These are phyloP conservation scores for Entelurus aequoreus DNA, from an alignment of 2,113 vertebrate genomes.

Conservation along the genomic window DNA sequence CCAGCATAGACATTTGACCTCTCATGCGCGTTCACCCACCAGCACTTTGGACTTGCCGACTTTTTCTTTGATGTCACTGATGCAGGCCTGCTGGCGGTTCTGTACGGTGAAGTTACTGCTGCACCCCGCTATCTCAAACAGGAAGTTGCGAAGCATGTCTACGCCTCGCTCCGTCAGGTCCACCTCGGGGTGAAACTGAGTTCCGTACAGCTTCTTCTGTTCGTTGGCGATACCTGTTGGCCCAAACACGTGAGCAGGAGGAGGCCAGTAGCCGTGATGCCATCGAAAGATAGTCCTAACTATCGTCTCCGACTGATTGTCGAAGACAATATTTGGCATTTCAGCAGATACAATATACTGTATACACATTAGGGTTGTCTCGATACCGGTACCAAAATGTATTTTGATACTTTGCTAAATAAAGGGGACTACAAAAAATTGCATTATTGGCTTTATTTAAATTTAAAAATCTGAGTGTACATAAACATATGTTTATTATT, in stretches of 20 bases:
- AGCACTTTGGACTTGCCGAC: conserved; percentile 92
- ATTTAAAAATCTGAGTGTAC: no score
- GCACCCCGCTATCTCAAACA: conserved; percentile 94
- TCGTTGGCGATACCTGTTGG: conserved; percentile 90
- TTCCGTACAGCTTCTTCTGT: conserved; percentile 94
- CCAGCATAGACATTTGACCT: no score
- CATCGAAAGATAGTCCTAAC: not conserved
- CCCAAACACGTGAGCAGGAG: not conserved
- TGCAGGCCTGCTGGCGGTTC: conserved; percentile 85
- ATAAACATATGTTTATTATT: no score
- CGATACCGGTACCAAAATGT: no score
- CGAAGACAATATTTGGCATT: not conserved
- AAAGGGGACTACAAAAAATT: no score
- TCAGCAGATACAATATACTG: not conserved
- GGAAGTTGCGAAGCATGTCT: conserved; percentile 91
- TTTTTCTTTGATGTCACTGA: conserved; percentile 85
- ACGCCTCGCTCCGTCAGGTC: conserved; percentile 92
- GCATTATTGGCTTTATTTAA: no score
- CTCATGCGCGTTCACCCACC: conserved; percentile 70
- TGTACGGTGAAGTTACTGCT: conserved; percentile 90
- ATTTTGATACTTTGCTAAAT: no score
- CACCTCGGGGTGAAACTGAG: conserved; percentile 96
- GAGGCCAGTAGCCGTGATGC: not conserved
- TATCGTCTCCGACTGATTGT: no score
- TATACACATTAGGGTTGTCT: no score